Conservation (phyloP, 2,113 vertebrate species). For the Tetraodon nigroviridis region DNA sequence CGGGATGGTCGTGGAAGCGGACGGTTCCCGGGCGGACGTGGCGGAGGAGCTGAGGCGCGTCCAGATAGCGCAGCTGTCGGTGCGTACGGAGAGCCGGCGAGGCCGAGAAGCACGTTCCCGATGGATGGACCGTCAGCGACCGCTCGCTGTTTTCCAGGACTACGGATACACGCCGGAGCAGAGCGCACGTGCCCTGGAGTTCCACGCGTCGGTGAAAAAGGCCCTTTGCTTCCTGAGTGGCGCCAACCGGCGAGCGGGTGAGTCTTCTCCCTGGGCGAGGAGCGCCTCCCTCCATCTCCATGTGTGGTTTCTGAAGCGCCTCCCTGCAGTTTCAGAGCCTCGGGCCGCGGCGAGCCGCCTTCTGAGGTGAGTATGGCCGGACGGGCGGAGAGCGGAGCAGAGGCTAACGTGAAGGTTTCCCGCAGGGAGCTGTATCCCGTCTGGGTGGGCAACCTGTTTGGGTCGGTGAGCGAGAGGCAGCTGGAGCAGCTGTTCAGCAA, state of each 20-base stretch:
- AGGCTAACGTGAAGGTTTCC: not conserved
- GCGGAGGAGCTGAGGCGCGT: constrained; percentile 69
- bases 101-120: too few species aligned
- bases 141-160: constrained; percentile 32
- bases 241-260: constrained; percentile 38
- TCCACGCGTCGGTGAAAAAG: constrained; percentile 59
- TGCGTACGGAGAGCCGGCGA: too few species aligned
- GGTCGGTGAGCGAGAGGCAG: constrained; percentile 11
- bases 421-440: constrained; percentile 67
- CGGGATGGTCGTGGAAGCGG: constrained; percentile 64
- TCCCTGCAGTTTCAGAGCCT: too few species aligned
- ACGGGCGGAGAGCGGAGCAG: too few species aligned
- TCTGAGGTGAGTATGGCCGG: too few species aligned
- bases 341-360: too few species aligned
- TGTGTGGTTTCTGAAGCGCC: too few species aligned
- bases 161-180: constrained; percentile 61
- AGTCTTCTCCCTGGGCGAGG: too few species aligned
- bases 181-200: constrained; percentile 69
- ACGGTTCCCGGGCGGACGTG: constrained; percentile 52
- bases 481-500: constrained; percentile 50
- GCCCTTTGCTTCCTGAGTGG: constrained; percentile 46
- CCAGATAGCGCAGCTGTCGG: constrained; percentile 61
- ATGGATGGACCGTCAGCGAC: too few species aligned
- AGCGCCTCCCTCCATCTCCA: too few species aligned
- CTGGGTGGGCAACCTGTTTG: constrained; percentile 67